These are phyloP conservation scores for Onychomys torridus DNA, from an alignment of 2,797 vertebrate genomes.

Conservation along the genomic window DNA sequence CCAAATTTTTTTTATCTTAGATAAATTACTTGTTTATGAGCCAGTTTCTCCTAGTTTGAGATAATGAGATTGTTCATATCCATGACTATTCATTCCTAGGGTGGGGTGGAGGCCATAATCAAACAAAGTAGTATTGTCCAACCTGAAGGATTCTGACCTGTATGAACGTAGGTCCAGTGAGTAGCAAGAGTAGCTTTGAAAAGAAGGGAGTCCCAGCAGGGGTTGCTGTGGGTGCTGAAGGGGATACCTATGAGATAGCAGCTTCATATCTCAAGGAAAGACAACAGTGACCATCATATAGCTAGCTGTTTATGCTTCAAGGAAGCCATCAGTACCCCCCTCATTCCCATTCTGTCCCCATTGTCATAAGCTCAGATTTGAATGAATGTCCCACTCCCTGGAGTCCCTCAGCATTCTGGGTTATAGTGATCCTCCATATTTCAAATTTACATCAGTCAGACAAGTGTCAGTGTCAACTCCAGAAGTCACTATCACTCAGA, in stretches of 20 bases:
- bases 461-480: neutral
- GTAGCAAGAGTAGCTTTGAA: neutral
- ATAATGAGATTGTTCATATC: neutral
- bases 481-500: neutral
- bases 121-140: neutral
- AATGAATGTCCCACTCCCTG: no score
- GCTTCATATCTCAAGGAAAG: neutral
- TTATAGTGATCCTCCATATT: neutral
- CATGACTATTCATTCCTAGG: neutral
- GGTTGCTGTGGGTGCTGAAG: neutral
- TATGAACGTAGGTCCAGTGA: neutral
- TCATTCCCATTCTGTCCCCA: neutral
- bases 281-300: no score
- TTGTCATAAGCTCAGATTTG: neutral
- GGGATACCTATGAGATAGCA: neutral
- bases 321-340: neutral
- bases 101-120: neutral
- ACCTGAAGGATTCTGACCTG: neutral
- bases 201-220: neutral
- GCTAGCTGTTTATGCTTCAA: neutral
- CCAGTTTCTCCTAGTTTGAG: conserved; percentile 51
- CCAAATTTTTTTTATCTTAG: conserved; percentile 35
- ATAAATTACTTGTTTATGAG: conserved; percentile 40
- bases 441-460: neutral
- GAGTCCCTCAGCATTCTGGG: neutral